Conservation (phyloP, 2,113 vertebrate species). For the Progne subis region DNA sequence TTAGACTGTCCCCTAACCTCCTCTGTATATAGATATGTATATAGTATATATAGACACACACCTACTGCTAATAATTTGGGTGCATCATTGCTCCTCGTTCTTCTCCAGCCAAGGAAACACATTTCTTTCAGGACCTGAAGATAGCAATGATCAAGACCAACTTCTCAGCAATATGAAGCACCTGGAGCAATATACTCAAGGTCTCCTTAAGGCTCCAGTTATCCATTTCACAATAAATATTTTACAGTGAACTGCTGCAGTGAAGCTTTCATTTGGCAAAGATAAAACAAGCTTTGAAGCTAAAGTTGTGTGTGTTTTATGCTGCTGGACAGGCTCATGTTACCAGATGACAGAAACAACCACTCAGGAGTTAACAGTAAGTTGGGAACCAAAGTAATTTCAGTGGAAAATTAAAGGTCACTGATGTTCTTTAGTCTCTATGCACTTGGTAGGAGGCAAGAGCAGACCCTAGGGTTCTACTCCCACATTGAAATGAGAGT, state of each 20-base stretch:
- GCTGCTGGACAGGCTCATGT: background rate
- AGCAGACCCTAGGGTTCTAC: background rate
- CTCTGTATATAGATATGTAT: conserved; percentile 2
- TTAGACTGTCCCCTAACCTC: background rate
- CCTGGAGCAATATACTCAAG: conserved; percentile 20
- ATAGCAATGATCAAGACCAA: background rate
- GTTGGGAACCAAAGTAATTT: background rate
- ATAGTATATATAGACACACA: background rate
- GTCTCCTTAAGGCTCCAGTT: conserved; percentile 16
- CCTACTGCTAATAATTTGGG: background rate
- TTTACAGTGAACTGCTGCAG: conserved; percentile 19
- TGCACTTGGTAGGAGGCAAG: background rate
- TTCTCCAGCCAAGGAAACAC: background rate
- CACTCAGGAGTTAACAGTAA: background rate
- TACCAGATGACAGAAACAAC: background rate
- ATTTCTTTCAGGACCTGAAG: background rate
- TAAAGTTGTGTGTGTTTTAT: background rate
- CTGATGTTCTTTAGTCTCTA: background rate
- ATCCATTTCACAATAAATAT: conserved; percentile 65
- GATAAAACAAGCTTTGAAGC: background rate
- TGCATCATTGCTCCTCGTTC: background rate
- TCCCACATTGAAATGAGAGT: background rate
- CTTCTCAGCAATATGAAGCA: background rate
- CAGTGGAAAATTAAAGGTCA: background rate
- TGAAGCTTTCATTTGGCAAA: conserved; percentile 42